A percentile compares a stretch with the other conserved stretches of the same genome.
These are phyloP conservation scores for Otis tarda DNA, from an alignment of 2,113 vertebrate species.

Conservation along the genomic window DNA sequence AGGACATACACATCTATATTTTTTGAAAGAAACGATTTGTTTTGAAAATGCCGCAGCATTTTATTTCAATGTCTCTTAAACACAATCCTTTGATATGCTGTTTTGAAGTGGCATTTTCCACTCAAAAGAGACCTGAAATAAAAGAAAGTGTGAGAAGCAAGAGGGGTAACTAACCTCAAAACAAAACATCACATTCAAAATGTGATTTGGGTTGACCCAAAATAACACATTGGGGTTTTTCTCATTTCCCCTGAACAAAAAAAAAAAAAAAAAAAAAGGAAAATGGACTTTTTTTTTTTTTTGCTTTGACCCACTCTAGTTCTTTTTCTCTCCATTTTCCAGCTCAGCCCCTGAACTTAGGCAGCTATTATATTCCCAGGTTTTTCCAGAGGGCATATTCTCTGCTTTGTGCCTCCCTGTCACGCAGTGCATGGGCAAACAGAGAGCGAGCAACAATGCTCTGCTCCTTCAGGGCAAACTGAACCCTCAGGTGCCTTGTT, in stretches of 20 bases:
- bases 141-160: slow-evolving; percentile 37
- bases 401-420: background rate
- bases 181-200: slow-evolving; percentile 27
- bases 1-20: background rate
- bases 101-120: slow-evolving; percentile 27
- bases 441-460: background rate
- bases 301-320: background rate
- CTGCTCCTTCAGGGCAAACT: background rate
- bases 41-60: slow-evolving; percentile 24
- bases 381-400: background rate
- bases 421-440: background rate
- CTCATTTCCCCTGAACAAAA: background rate
- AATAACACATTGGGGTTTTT: background rate
- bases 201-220: background rate
- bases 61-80: slow-evolving; percentile 14
- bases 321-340: background rate
- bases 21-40: background rate
- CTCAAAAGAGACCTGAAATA: slow-evolving; percentile 27
- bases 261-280: background rate
- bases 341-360: background rate
- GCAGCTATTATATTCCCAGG: background rate
- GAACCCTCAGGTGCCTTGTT: background rate
- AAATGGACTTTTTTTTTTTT: background rate
- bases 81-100: slow-evolving; percentile 17
- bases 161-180: slow-evolving; percentile 31